Percentiles rank a stretch among this genome's conserved stretches.
phyloP scores from a whole-genome alignment of 2,113 vertebrate species.

The Anoura caudifer region DNA sequence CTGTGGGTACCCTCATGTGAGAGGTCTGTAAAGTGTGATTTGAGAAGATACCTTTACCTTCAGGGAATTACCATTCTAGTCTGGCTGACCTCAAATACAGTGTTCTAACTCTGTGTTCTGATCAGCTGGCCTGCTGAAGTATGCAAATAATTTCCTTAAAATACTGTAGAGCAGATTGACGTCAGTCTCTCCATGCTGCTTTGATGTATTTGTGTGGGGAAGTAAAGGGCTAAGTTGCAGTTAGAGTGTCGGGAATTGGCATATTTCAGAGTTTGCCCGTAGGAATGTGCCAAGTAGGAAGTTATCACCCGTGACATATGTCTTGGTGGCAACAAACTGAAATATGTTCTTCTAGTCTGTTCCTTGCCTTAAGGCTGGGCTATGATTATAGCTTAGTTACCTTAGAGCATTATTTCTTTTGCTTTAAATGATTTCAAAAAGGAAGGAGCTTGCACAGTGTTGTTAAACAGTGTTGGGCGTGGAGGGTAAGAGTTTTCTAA shows the following conservation, averaged over 20 bases:
- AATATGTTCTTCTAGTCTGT: not conserved
- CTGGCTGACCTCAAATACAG: not conserved
- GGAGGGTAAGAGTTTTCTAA: not conserved
- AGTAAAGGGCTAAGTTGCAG: not conserved
- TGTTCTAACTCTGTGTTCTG: not conserved
- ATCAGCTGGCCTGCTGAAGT: not conserved
- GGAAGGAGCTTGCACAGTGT: not conserved
- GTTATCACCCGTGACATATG: not conserved
- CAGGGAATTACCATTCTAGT: not conserved
- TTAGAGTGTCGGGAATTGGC: not conserved
- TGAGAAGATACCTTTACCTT: not conserved
- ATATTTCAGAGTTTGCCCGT: not conserved
- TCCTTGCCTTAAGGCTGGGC: not conserved
- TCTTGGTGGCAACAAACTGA: conserved; percentile 32
- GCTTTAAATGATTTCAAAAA: not conserved
- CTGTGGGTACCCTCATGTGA: not conserved
- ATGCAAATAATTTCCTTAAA: not conserved
- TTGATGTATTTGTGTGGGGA: not conserved
- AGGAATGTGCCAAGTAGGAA: not conserved
- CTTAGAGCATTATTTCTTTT: not conserved
- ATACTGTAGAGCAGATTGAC: not conserved
- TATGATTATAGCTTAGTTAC: not conserved
- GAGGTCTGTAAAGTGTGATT: not conserved
- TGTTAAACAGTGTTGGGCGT: not conserved
- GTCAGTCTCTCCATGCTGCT: not conserved